Evolutionary conservation across 2,797 vertebrate species (phyloP), one percentile per base, ranked within the genome.

Genomic region (Myotis findleyi): DNA sequence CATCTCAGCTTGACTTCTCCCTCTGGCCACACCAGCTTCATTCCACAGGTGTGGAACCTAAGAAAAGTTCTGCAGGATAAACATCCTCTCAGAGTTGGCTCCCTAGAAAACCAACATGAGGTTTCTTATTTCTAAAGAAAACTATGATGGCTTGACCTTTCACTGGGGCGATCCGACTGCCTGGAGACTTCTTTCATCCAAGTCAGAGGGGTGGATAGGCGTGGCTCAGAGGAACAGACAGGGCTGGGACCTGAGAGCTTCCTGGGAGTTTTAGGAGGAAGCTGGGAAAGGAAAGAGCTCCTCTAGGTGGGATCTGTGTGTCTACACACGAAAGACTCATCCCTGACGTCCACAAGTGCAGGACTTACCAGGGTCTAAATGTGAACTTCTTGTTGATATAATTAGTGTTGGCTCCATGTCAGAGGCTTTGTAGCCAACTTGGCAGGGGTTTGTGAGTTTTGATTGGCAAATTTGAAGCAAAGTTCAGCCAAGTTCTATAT

Each of bases 191-290:
- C 98, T 98, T 98, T 98, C 98, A 99, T 98, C 95, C 98, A 98
- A 17, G 97, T 98, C 98, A 98, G 98, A 98, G 98, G 97, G 97
- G 97, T 97, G 97, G 98, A 98, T 98, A 98, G 98, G 96, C 83
- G 17, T 96, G 97, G 97, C 98, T 97, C 97, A 94, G 97, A 98
- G 98, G 98, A 98, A 98, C 93, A 97, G 96, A 97, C 98, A 98
- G 97, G 98, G 98, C 98, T 99, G 98, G 99, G 99, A 99, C 99
- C 98, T 98, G 98, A 99, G 99, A 98, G 98, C 98, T 98, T 99
- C 99, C 99, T 95, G 98, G 98, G 99, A 99, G 98, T 99, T 99
- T 99, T 98, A 99, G 99, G 99, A 99, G 99, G 99, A 99, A 99
- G 98, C 98, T 98, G 97, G 98, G 99, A 99, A 99, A 99, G 98